Evolutionary conservation across 2,888 invertebrate species (phyloP).

Genomic region (Amitus sp.): DNA sequence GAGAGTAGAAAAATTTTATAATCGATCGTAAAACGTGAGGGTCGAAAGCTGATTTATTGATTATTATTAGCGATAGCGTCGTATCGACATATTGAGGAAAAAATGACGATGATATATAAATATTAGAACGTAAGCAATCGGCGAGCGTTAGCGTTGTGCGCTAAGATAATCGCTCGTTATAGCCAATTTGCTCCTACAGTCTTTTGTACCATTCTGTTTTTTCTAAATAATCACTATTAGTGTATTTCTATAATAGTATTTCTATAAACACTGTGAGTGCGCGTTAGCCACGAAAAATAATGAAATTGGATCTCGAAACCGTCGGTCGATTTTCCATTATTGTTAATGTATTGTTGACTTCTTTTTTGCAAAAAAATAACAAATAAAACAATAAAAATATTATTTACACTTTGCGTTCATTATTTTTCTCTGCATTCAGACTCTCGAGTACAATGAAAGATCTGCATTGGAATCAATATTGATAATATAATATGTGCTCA

Average conservation of each 20-base stretch:
- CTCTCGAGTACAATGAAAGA: no score
- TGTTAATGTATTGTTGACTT: constrained; percentile 11
- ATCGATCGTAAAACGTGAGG: constrained; percentile 35
- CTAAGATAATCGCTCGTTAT: constrained; percentile 44
- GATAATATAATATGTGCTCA: no score
- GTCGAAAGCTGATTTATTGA: constrained; percentile 49
- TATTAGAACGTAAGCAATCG: constrained; percentile 43
- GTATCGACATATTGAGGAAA: constrained; percentile 48
- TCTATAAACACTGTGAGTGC: constrained; percentile 51
- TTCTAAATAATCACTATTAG: constrained; percentile 57
- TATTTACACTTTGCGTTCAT: constrained; percentile 3
- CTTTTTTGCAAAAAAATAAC: constrained; percentile 10
- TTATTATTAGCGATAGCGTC: constrained; percentile 52
- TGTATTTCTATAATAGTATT: constrained; percentile 47
- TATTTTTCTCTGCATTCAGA: constrained; percentile 3
- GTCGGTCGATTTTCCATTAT: constrained; percentile 24
- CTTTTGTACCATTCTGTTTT: constrained; percentile 59
- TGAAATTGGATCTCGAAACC: constrained; percentile 41
- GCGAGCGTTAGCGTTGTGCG: constrained; percentile 36
- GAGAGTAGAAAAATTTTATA: constrained; percentile 35
- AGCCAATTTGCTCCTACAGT: constrained; percentile 60
- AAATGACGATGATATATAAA: constrained; percentile 19
- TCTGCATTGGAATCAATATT: no score
- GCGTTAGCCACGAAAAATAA: constrained; percentile 44
- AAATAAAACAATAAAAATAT: constrained; percentile 5